Percentiles rank a stretch among this genome's conserved stretches.
These are phyloP conservation scores for Gymnorhina tibicen DNA, from an alignment of 2,113 vertebrate species.

Conservation along the genomic window DNA sequence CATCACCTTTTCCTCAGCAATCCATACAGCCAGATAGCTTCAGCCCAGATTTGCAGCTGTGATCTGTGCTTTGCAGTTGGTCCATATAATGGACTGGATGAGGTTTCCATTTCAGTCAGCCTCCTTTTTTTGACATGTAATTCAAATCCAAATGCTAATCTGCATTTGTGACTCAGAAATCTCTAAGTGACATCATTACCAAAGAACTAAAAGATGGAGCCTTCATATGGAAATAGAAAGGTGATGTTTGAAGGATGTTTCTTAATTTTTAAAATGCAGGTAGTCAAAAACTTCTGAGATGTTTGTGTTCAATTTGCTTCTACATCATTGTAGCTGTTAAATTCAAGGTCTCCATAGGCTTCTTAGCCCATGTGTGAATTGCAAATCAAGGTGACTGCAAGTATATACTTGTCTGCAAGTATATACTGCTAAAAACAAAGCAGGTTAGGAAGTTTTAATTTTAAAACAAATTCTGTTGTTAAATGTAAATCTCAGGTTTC, in stretches of 20 bases:
- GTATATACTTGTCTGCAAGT: neutral
- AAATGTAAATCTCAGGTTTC: neutral
- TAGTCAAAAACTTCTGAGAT: neutral
- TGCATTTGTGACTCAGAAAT: conserved; percentile 57
- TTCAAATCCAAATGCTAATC: conserved; percentile 42
- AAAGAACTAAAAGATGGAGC: neutral
- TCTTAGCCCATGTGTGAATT: neutral
- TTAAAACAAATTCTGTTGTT: neutral
- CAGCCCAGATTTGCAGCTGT: neutral
- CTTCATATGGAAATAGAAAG: neutral
- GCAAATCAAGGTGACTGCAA: neutral
- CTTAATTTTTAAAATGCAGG: neutral
- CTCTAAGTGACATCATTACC: neutral
- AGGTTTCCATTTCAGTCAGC: neutral
- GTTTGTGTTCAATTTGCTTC: neutral
- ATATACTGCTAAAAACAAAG: neutral
- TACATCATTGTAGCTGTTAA: neutral
- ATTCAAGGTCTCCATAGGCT: neutral
- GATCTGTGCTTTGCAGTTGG: neutral
- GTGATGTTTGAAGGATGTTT: neutral
- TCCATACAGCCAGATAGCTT: neutral
- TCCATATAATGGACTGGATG: neutral
- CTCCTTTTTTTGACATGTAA: neutral
- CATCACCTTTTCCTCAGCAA: neutral
- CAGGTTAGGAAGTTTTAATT: neutral